These are phyloP conservation scores for Drosophila heteroneura DNA, from an alignment of 2,888 invertebrate species.

Conservation along the genomic window DNA sequence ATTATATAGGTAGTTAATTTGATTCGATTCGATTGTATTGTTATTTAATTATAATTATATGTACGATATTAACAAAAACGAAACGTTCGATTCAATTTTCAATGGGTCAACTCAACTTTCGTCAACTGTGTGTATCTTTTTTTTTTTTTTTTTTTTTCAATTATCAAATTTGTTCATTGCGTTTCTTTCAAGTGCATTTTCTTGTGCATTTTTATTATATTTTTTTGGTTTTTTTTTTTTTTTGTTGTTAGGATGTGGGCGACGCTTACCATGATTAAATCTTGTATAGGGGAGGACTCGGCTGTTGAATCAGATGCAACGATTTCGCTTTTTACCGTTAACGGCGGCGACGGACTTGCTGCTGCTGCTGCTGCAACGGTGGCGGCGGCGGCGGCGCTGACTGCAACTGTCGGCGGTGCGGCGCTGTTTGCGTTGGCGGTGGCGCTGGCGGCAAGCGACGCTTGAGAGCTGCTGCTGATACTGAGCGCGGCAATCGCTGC, in stretches of 20 bases:
- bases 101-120: conserved; percentile 40
- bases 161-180: conserved; percentile 35
- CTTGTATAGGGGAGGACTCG: conserved; percentile 79
- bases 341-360: conserved; percentile 51
- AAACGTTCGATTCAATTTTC: conserved; percentile 53
- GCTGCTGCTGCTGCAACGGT: conserved; percentile 46
- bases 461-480: conserved; percentile 79
- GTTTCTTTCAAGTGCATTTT: conserved; percentile 57
- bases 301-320: conserved; percentile 70
- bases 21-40: conserved; percentile 49
- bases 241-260: conserved; percentile 59
- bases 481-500: conserved; percentile 80
- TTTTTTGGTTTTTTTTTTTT: conserved; percentile 22
- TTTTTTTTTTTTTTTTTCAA: conserved; percentile 14
- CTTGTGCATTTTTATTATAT: conserved; percentile 40
- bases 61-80: conserved; percentile 60
- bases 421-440: conserved; percentile 45
- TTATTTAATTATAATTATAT: conserved; percentile 39
- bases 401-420: conserved; percentile 36
- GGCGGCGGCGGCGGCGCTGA: conserved; percentile 34
- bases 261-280: conserved; percentile 84
- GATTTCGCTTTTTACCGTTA: conserved; percentile 72
- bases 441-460: conserved; percentile 69
- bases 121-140: conserved; percentile 18
- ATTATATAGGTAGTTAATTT: conserved; percentile 43